Evolutionary conservation across 2,113 vertebrate genomes (phyloP), one percentile per base, ranked within the genome.

Genomic region (Strix uralensis): DNA sequence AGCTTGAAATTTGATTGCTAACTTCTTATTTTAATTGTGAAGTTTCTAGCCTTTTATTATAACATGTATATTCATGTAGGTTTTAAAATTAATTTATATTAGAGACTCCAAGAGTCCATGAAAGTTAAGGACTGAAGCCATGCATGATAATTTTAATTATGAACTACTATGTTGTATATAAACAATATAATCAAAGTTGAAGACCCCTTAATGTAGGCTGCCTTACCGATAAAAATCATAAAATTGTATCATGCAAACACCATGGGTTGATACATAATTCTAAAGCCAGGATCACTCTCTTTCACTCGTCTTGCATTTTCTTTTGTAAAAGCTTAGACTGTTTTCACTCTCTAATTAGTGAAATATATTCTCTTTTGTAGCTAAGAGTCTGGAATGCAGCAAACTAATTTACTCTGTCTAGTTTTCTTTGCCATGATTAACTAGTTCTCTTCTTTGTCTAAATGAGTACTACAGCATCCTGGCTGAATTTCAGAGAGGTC

Each of bases 381-480:
- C 97, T 95, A 90, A 87, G 95, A 86, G 85, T 92, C 93, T 88
- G 96, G 91, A 97, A 97, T 97, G 96, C 52, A 92, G 96, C 40
- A 97, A 97, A 96, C 85, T 96, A 97, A 97, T 98, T 97, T 95
- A 87, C 83, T 97, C 96, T 96, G 81, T 84, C 96, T 97, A 96
- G 96, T 96, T 97, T 98, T 94, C 80, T 95, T 67, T 55, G 88
- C 87, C 15, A n/a, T 96, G 93, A 97, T 97, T 97, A 98, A 98
- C 97, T 97, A 97, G 96, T 96, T 90, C 63, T 95, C 97, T 90
- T 94, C 90, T 96, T 90, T 94, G 86, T 92, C 96, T 97, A 96
- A 97, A 93, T 73, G 87, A 96, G 65, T 88, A 92, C 65, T 55
- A 71, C 89, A 74, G 74, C n/a, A 96, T 78, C 62, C 94, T 95